Percentiles rank a stretch among this genome's conserved stretches.
These are phyloP conservation scores for Nothocercus julius DNA, from an alignment of 2,113 vertebrate species.

Conservation along the genomic window DNA sequence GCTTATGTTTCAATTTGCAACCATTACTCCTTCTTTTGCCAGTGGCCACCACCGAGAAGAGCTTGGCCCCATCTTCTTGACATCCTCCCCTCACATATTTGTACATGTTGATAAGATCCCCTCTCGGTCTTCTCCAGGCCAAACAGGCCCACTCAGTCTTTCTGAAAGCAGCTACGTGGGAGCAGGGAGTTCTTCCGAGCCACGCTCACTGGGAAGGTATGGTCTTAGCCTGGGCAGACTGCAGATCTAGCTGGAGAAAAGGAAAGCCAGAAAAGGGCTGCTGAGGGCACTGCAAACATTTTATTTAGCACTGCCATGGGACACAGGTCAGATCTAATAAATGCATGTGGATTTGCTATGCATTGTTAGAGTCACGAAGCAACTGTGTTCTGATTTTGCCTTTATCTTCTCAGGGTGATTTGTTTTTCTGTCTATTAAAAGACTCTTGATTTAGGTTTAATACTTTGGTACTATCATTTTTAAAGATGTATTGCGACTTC, in stretches of 20 bases:
- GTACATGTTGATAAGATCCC: no score
- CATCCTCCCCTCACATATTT: no score
- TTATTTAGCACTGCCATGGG: neutral
- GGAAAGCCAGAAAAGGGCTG: neutral
- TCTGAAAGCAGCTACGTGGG: neutral
- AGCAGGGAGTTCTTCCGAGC: neutral
- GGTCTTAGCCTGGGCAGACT: neutral
- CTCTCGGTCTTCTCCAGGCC: no score
- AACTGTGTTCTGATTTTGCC: neutral
- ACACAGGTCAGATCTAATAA: neutral
- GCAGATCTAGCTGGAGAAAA: neutral
- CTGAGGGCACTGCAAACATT: neutral
- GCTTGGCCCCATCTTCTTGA: no score
- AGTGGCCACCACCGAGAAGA: no score
- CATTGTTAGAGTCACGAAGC: neutral
- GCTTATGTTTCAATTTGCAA: no score
- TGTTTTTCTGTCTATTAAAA: neutral
- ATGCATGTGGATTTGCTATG: neutral
- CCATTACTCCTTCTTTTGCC: no score
- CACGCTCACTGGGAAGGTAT: neutral
- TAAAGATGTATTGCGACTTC: neutral
- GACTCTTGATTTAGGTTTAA: neutral
- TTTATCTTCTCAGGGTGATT: neutral
- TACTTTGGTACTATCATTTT: neutral
- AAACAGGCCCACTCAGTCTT: no score